phyloP scores from a whole-genome alignment of 2,797 vertebrate species.

The Delichon dasypus region DNA sequence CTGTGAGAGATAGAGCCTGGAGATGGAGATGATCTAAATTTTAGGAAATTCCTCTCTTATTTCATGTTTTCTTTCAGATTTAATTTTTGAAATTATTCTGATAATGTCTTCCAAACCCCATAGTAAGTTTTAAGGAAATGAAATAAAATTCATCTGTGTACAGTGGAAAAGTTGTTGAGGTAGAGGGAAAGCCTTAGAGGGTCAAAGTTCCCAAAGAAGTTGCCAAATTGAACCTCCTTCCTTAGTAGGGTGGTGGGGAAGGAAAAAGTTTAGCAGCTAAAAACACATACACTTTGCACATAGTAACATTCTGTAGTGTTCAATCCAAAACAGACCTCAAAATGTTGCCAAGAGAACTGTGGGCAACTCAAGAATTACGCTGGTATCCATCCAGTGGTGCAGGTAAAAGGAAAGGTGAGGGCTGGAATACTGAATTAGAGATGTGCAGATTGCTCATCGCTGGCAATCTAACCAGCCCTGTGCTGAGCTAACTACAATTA shows the following conservation, averaged over 20 bases:
- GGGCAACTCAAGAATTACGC: background rate
- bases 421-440: background rate
- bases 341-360: background rate
- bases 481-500: background rate
- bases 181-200: background rate
- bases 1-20: background rate
- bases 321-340: background rate
- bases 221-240: background rate
- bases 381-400: background rate
- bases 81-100: background rate
- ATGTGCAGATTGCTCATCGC: background rate
- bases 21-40: background rate
- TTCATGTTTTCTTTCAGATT: background rate
- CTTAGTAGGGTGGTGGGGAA: background rate
- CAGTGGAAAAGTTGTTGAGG: background rate
- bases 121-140: background rate
- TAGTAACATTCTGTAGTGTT: background rate
- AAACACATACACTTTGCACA: background rate
- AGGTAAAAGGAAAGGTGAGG: background rate
- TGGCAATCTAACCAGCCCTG: background rate
- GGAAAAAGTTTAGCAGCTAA: background rate
- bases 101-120: background rate
- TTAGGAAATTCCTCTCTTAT: background rate
- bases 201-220: background rate
- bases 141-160: background rate